Conservation (phyloP, 2,797 vertebrate species). For the Sebastes itinus region DNA sequence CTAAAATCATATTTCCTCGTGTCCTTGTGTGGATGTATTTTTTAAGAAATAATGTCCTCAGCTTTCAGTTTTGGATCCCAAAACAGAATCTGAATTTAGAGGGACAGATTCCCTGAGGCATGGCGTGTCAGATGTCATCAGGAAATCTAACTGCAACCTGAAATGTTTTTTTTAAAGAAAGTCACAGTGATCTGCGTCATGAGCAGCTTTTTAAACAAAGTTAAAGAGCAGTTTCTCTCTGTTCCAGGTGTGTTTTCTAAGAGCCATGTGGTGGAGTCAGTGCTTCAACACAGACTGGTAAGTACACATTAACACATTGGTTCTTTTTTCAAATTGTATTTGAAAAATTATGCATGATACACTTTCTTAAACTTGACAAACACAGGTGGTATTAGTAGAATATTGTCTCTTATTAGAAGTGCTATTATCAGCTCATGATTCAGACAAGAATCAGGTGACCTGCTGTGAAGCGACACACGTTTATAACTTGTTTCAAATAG, state of each 20-base stretch:
- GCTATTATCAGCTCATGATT: conserved; percentile 9
- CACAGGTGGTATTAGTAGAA: not conserved
- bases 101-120: conserved; percentile 3
- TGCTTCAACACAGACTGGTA: conserved; percentile 54
- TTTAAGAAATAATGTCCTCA: not conserved
- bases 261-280: conserved; percentile 23
- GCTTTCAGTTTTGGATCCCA: not conserved
- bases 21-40: not conserved
- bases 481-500: conserved; percentile 9
- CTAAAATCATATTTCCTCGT: too few species aligned
- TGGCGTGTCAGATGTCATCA: conserved; percentile 6
- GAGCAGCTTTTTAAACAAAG: not conserved
- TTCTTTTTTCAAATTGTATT: not conserved
- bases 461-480: not conserved
- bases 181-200: not conserved
- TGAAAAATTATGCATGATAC: not conserved
- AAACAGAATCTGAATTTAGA: not conserved
- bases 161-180: not conserved
- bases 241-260: conserved; percentile 45
- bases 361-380: conserved; percentile 10
- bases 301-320: not conserved
- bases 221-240: not conserved
- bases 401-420: conserved; percentile 23
- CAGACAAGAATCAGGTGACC: conserved; percentile 16
- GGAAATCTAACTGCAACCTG: not conserved